Conservation (phyloP, 2,797 vertebrate genomes). For the Poecilia velifera region DNA sequence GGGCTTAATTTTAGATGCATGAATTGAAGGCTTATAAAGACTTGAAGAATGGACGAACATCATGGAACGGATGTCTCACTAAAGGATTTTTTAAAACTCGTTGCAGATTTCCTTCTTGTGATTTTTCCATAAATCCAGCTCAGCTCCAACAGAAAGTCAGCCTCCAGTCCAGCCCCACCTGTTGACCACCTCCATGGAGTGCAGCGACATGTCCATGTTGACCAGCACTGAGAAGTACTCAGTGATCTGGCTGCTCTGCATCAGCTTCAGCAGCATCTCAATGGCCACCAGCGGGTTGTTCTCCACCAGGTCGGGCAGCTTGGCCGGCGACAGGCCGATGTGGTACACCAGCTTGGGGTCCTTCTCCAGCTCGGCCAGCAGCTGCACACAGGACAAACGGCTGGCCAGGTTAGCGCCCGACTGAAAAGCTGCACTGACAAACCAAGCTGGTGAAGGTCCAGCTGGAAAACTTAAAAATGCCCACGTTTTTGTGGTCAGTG, state of each 20-base stretch:
- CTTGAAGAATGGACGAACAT: no score
- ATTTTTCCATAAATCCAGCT: not conserved
- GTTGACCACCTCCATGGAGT: constrained; percentile 99
- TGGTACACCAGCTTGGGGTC: constrained; percentile 98
- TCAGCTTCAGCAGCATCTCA: constrained; percentile 98
- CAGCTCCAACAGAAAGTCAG: not conserved
- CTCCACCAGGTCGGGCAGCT: constrained; percentile 96
- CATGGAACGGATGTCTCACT: not conserved
- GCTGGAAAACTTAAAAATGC: not conserved
- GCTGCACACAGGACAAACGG: constrained; percentile 73
- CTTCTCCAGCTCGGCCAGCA: constrained; percentile 95
- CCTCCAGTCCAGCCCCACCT: constrained; percentile 73
- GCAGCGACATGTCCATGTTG: constrained; percentile 99
- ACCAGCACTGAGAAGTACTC: constrained; percentile 98
- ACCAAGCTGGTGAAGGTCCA: not conserved
- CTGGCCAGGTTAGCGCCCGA: not conserved
- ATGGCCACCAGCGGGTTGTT: constrained; percentile 99
- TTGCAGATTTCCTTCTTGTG: not conserved
- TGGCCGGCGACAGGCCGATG: constrained; percentile 93
- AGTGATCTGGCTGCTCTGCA: constrained; percentile 99
- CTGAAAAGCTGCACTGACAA: not conserved
- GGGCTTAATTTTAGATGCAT: no score
- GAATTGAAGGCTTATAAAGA: no score
- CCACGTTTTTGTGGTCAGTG: not conserved
- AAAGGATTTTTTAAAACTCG: not conserved